Base-by-base conservation (phyloP, 2,113 vertebrate genomes). In the Pelvicachromis taeniatus region DNA sequence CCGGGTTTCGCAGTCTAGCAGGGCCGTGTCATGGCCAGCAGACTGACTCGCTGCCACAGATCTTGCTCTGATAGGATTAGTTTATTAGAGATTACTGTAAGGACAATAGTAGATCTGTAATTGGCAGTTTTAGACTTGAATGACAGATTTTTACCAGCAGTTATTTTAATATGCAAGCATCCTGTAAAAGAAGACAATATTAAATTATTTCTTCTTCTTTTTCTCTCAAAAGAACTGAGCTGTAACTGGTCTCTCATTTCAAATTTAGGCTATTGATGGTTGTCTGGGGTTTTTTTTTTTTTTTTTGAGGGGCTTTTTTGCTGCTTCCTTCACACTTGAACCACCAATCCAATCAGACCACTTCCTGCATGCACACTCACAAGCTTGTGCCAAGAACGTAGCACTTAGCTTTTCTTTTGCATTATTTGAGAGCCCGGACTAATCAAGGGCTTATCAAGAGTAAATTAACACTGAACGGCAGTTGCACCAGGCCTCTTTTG, bases 311-410 rank as follows among this genome's bases (percentile, higher is more conserved):
- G 1, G 8, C 3, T 38, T 38, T 38, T 38, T 53, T 53, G 16
- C 16, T 3, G 33, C 55, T 81, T 38, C 29, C 50, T 26, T 50
- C 31, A 56, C 35, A 42, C 73, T 14, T 85, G 78, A 77, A 77
- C 84, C 86, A 81, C 83, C 91, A 91, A 94, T 94, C 92, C 90
- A 84, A 85, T 93, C 88, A 87, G 85, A 40, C 50, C 9, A 80
- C 61, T 81, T 35, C 85, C 52, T 82, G 80, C 73, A 35, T 68
- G 7, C 38, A 78, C 26, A 82, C 52, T 68, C 52, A 16, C 58
- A 59, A 33, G 29, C 14, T 14, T 54, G 40, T 55, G 14, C 38
- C 58, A 53, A 26, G 29, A 40, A 56, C 8, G 3, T n/a, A 19
- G 45, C 26, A 38, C 54, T 77, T 4, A 53, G 48, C 58, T 70